A percentile compares a stretch with the other conserved stretches of the same genome.
Evolutionary conservation across 2,113 vertebrate species (phyloP).

Genomic region (Mirounga angustirostris): DNA sequence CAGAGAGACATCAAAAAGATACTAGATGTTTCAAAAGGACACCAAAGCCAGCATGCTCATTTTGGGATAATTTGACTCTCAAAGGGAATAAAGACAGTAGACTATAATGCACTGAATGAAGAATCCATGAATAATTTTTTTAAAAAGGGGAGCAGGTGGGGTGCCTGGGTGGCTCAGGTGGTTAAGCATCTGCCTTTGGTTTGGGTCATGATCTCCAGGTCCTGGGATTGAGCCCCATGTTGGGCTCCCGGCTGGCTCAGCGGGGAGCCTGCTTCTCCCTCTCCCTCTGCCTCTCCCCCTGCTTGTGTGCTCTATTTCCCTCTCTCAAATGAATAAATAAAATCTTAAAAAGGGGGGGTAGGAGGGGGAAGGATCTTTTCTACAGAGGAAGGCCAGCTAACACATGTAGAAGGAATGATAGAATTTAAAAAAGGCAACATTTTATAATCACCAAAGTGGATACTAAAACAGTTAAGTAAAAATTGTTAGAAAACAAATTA

Average conservation of each 20-base stretch:
- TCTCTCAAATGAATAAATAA: background rate
- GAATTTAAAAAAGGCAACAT: background rate
- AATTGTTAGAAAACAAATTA: slow-evolving; percentile 41
- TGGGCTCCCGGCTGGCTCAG: no score
- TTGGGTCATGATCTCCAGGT: no score
- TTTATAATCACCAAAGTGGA: background rate
- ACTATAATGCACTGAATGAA: background rate
- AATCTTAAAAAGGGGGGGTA: background rate
- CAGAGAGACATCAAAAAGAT: background rate
- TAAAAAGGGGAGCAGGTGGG: no score
- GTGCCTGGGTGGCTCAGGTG: no score
- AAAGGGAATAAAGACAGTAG: background rate
- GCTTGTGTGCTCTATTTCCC: no score
- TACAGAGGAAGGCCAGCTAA: background rate
- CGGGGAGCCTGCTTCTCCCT: no score
- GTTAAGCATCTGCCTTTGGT: no score
- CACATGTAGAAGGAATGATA: background rate
- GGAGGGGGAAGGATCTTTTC: background rate
- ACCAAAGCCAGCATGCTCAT: background rate
- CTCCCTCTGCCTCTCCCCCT: no score
- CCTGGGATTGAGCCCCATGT: no score
- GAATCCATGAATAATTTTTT: background rate
- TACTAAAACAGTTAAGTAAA: background rate
- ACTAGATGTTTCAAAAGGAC: slow-evolving; percentile 24
- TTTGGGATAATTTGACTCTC: background rate